Conservation (phyloP, 1,140 invertebrate genomes). For the Cydia splendana region DNA sequence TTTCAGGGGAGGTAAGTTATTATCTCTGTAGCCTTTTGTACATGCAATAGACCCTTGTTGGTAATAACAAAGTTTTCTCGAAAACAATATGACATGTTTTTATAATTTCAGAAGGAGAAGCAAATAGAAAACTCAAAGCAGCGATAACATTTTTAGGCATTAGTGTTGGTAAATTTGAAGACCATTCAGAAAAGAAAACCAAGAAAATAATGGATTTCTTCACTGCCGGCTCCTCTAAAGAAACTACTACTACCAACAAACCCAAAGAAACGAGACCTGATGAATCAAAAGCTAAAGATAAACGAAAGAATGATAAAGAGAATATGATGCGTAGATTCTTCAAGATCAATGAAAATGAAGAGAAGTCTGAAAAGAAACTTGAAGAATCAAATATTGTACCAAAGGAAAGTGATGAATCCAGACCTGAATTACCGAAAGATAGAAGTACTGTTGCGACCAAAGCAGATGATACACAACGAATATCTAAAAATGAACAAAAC, state of each 20-base stretch:
- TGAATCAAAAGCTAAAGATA: slow-evolving; percentile 54
- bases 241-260: slow-evolving; percentile 39
- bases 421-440: background rate
- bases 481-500: slow-evolving; percentile 40
- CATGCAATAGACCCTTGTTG: too few species aligned
- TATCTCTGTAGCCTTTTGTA: too few species aligned
- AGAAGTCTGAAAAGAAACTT: background rate
- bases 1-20: too few species aligned
- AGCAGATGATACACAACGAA: background rate
- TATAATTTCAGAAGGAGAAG: slow-evolving; percentile 58
- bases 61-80: too few species aligned
- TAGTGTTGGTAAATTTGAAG: slow-evolving; percentile 89
- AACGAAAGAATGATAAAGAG: slow-evolving; percentile 37
- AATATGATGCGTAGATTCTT: slow-evolving; percentile 18
- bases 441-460: background rate
- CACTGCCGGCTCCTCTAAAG: slow-evolving; percentile 62
- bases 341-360: slow-evolving; percentile 6
- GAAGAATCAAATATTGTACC: background rate
- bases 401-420: background rate
- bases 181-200: slow-evolving; percentile 80
- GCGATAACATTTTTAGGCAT: slow-evolving; percentile 87
- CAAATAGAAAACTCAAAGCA: slow-evolving; percentile 75
- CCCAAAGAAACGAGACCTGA: slow-evolving; percentile 40
- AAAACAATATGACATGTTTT: background rate
- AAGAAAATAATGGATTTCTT: slow-evolving; percentile 83